Conservation (phyloP, 2,113 vertebrate species). For the Ramphastos sulfuratus region DNA sequence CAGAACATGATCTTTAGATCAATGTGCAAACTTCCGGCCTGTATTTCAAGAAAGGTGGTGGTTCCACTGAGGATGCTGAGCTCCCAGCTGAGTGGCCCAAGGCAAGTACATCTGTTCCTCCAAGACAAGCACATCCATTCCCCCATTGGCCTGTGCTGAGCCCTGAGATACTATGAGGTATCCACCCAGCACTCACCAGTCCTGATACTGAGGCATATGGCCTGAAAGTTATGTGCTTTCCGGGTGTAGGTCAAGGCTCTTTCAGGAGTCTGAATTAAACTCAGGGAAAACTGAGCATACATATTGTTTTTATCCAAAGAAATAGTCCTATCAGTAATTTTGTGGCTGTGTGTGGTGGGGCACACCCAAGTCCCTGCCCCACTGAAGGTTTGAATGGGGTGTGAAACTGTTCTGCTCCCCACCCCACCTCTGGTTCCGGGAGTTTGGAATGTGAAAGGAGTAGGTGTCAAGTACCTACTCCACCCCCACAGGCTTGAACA, state of each 20-base stretch:
- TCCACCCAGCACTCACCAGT: neutral
- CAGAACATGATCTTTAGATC: neutral
- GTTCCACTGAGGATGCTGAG: neutral
- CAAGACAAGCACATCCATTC: neutral
- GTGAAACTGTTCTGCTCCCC: too few species aligned
- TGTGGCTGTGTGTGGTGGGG: too few species aligned
- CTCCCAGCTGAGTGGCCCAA: neutral
- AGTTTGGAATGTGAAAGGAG: too few species aligned
- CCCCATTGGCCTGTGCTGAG: rapidly evolving
- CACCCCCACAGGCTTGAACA: too few species aligned
- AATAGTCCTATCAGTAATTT: neutral
- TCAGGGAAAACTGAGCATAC: neutral
- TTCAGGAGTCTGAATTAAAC: neutral
- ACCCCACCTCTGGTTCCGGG: too few species aligned
- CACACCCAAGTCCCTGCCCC: too few species aligned
- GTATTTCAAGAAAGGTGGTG: neutral
- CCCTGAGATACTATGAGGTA: neutral
- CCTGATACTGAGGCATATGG: neutral
- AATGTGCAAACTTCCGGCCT: neutral
- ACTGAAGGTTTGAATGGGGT: too few species aligned
- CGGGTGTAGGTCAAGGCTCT: neutral
- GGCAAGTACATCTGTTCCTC: neutral
- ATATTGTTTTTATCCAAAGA: neutral
- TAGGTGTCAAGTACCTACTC: too few species aligned
- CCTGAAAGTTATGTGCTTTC: neutral